Base-by-base conservation (phyloP, 1,140 invertebrate species). In the Brachionus manjavacas region DNA sequence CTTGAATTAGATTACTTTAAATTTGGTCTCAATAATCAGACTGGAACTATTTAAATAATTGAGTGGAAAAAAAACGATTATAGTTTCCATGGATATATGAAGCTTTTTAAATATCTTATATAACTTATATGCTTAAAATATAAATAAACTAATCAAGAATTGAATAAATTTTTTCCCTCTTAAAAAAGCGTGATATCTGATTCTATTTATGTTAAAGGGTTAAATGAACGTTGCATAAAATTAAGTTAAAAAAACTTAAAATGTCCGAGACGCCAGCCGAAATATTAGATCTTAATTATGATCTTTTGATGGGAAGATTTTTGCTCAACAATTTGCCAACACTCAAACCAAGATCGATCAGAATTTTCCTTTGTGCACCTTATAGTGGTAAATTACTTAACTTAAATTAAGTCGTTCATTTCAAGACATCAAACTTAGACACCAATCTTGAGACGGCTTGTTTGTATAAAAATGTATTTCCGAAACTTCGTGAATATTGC, bases 31-130 rank as follows among this genome's bases (percentile, higher is more conserved):
- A 43, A 41, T 41, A 74, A 74, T 6, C 70, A 74, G 70, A 39
- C 70, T 74, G 39, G 70, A 74, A 43, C 70, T 41, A 74, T n/a
- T 41, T 74, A 16, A 41, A 41, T 43, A 74, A 23, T 43, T 74
- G 39, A 39, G 31, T 74, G 31, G 23, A 41, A 41, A 12, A 41
- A 41, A 74, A 74, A 41, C 70, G 12, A 41, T 41, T 41, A 41
- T 74, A 74, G 70, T 74, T 74, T 41, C 70, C 39, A 74, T 74
- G 70, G 70, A 41, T 74, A 74, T 74, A 41, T 31, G 66, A 68
- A 74, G 39, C 70, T 70, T 74, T 74, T 74, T 23, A 74, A 74
- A 74, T 39, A 74, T 74, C 39, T 74, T 74, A 74, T 74, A 74
- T 74, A 74, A 74, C 70, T 43, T 74, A 23, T 74, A 74, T 41